phyloP scores from a whole-genome alignment of 2,888 invertebrate species.

The Petrolisthes cinctipes region DNA sequence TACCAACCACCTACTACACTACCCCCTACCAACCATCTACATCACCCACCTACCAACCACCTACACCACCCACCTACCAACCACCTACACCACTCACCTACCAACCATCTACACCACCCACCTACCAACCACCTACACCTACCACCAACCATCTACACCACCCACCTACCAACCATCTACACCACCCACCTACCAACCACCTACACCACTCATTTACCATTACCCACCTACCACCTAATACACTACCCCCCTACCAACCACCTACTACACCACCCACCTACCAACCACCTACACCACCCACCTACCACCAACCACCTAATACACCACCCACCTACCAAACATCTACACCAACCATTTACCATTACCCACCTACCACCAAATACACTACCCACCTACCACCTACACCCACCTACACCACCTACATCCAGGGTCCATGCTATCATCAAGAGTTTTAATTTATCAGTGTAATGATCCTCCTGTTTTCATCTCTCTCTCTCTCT shows the following conservation, averaged over 20 bases:
- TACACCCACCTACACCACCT: too few relatives aligned
- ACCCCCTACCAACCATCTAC: background rate
- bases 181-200: background rate
- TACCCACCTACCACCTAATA: background rate
- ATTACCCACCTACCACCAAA: too few relatives aligned
- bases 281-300: background rate
- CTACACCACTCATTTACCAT: background rate
- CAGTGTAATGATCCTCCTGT: background rate
- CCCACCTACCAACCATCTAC: too few relatives aligned
- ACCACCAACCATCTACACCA: too few relatives aligned
- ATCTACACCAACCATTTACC: too few relatives aligned
- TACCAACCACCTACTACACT: too few relatives aligned
- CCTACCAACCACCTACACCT: too few relatives aligned
- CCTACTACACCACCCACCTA: background rate
- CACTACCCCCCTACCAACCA: background rate
- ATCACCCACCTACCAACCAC: background rate
- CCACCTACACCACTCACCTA: background rate
- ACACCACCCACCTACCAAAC: too few relatives aligned
- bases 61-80: background rate
- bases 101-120: background rate
- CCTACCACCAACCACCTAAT: too few relatives aligned
- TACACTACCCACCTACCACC: too few relatives aligned
- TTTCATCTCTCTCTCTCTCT: constrained; percentile 1
- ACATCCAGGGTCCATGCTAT: background rate
- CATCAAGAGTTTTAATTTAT: background rate